phyloP scores from a whole-genome alignment of 2,888 invertebrate genomes.

The Bursaphelenchus okinawaensis region DNA sequence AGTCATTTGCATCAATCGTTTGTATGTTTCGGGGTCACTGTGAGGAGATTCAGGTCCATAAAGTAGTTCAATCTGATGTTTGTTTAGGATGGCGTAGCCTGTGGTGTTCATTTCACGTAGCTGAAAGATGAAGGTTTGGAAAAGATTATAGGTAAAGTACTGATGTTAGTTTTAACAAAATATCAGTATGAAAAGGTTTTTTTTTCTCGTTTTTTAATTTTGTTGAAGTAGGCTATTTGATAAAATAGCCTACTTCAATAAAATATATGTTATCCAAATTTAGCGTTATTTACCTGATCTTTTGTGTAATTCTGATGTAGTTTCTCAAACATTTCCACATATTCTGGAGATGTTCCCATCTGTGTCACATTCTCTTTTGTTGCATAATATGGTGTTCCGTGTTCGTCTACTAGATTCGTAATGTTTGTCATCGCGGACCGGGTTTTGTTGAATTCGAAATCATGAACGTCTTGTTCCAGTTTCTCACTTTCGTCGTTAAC shows the following conservation, averaged over 20 bases:
- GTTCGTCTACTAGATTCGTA: constrained; percentile 1
- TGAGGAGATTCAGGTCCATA: constrained; percentile 50
- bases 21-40: constrained; percentile 22
- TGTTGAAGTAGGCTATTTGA: too few species aligned
- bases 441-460: not conserved
- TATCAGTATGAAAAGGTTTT: too few species aligned
- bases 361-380: constrained; percentile 37
- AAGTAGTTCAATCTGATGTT: constrained; percentile 41
- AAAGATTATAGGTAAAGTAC: not conserved
- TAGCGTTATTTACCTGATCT: constrained; percentile 29
- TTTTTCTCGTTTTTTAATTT: too few species aligned
- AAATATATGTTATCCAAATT: not conserved
- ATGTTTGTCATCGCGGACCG: not conserved
- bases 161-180: too few species aligned
- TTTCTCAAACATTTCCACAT: constrained; percentile 35
- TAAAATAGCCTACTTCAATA: not conserved
- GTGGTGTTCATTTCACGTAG: constrained; percentile 38
- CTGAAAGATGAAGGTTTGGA: too few species aligned
- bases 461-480: constrained; percentile 4
- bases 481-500: constrained; percentile 36
- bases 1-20: not conserved
- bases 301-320: constrained; percentile 34
- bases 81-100: constrained; percentile 41
- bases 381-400: constrained; percentile 34
- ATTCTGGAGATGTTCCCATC: constrained; percentile 37